Evolutionary conservation across 35 echinoderm and acorn worm genomes (phyloP).

Genomic region (Patiria miniata): DNA sequence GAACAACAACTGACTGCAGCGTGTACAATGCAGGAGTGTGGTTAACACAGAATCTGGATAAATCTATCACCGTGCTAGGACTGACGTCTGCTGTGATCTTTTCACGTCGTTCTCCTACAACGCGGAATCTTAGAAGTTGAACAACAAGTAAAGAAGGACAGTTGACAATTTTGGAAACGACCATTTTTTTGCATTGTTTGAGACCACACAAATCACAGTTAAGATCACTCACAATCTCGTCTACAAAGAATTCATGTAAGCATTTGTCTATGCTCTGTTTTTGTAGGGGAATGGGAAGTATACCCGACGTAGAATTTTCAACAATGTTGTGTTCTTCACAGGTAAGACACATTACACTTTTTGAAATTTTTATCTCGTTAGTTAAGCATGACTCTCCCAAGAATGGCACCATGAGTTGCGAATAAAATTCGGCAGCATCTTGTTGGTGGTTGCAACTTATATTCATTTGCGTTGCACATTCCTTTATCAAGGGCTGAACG

Average conservation of each 20-base stretch:
- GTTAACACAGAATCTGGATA: neutral
- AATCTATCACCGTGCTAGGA: neutral
- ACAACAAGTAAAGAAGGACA: neutral
- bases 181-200: neutral
- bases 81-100: neutral
- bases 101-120: neutral
- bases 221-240: neutral
- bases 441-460: neutral
- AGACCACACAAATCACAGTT: neutral
- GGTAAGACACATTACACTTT: neutral
- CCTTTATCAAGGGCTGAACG: neutral
- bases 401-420: neutral
- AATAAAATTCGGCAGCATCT: neutral
- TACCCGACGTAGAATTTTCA: neutral
- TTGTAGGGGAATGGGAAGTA: neutral
- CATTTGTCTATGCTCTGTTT: neutral
- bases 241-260: neutral
- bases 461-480: neutral
- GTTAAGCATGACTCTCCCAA: neutral
- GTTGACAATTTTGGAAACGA: neutral
- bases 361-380: neutral
- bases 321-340: neutral
- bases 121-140: neutral
- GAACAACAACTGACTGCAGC: neutral
- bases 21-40: neutral